Evolutionary conservation across 1,140 invertebrate genomes (phyloP), one percentile per base, ranked within the genome.

Genomic region (Hyposmocoma kahamanoa): DNA sequence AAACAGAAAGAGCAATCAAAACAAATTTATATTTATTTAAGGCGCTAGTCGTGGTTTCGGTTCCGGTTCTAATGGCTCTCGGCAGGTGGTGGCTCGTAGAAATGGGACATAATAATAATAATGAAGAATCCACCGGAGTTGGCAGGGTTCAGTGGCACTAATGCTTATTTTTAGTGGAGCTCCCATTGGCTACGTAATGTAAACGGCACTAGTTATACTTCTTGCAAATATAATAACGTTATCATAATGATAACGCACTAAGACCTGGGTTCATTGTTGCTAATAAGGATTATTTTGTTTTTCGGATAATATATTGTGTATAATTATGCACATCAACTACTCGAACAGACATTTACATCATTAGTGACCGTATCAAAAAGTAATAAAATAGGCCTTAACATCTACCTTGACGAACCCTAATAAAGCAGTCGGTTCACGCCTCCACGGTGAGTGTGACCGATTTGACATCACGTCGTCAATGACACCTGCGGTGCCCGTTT

Each of bases 1-100:
- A 60, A 59, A 62, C 62, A 63, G 67, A 59, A 49, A 62, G 62
- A 62, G 61, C 60, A 74, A 74, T 74, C 66, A 67, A 72, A 72
- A 72, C 59, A 69, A 62, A 74, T 63, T 74, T 67, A 68, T 66
- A 68, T 71, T 68, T 68, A 67, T 67, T 62, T 53, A 58, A 65
- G 48, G 54, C 57, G 62, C 67, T 69, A 54, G 54, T 58, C 56
- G 53, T 62, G 60, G 56, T 64, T 65, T 74, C 48, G 45, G 62
- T 72, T 67, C 66, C 67, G 69, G 64, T 53, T 43, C 51, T 70
- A 68, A 70, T 70, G 62, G 60, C 52, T 48, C 60, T 17, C 64
- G 61, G 72, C 72, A 75, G 72, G 72, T 75, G 69, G 61, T 15
- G 32, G 32, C 5, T 26, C 50, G 42, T 47, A 42, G 44, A 36